Evolutionary conservation across 2,113 vertebrate species (phyloP).

Genomic region (Sclerurus mexicanus): DNA sequence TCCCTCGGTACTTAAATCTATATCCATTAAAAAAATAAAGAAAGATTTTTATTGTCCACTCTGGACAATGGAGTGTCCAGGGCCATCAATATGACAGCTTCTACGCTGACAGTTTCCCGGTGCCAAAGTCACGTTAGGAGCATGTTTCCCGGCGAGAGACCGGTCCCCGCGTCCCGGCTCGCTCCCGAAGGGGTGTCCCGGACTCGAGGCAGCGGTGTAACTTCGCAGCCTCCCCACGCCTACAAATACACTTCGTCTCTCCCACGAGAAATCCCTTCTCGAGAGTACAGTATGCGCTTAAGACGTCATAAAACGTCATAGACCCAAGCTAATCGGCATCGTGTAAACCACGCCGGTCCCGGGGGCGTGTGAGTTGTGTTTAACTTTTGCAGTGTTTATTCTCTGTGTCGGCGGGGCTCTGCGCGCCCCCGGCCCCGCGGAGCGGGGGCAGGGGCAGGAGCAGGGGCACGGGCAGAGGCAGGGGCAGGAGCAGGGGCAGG

Average conservation of each 20-base stretch:
- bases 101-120: not conserved
- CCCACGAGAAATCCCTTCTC: not conserved
- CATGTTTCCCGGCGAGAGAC: not conserved
- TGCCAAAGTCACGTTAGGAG: not conserved
- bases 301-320: not conserved
- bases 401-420: not conserved
- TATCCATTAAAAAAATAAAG: not conserved
- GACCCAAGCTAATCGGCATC: not conserved
- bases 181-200: not conserved
- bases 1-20: not conserved
- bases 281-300: not conserved
- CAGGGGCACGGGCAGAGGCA: too few species aligned
- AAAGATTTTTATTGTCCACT: not conserved
- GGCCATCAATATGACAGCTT: not conserved
- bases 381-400: fast-evolving
- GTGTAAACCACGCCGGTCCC: not conserved
- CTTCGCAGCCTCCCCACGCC: not conserved
- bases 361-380: not conserved
- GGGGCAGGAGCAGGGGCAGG: too few species aligned
- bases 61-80: not conserved
- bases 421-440: not conserved
- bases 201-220: not conserved
- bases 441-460: not conserved
- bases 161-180: not conserved
- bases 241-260: not conserved